Conservation (phyloP, 2,113 vertebrate species). For the Taurulus bubalis region DNA sequence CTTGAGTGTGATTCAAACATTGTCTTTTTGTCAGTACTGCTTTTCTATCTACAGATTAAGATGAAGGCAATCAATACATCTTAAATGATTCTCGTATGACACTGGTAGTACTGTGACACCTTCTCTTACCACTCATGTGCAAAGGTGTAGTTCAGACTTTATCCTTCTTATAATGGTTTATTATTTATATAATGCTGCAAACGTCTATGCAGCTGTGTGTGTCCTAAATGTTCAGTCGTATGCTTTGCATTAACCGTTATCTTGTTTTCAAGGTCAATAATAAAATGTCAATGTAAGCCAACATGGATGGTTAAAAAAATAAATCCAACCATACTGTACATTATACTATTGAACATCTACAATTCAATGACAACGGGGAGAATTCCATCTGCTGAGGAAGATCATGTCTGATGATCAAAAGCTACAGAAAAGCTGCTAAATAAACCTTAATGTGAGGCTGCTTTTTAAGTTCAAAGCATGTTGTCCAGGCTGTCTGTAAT, state of each 20-base stretch:
- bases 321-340: not conserved
- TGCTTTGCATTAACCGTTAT: not conserved
- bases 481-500: not conserved
- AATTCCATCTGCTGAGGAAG: not conserved
- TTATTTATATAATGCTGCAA: not conserved
- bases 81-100: not conserved
- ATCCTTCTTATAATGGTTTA: not conserved
- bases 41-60: not conserved
- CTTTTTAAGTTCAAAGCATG: not conserved
- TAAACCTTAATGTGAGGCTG: not conserved
- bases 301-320: not conserved
- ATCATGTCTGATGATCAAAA: not conserved
- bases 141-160: not conserved
- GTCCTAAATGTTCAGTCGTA: not conserved
- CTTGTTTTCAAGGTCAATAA: not conserved
- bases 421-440: not conserved
- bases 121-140: not conserved
- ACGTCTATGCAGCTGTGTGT: not conserved
- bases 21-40: not conserved
- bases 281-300: not conserved
- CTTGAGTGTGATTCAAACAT: not conserved
- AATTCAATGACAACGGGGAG: not conserved
- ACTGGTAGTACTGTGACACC: not conserved
- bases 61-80: not conserved
- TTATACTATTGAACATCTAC: not conserved